phyloP scores from a whole-genome alignment of 2,797 vertebrate genomes.

The Octomys mimax region DNA sequence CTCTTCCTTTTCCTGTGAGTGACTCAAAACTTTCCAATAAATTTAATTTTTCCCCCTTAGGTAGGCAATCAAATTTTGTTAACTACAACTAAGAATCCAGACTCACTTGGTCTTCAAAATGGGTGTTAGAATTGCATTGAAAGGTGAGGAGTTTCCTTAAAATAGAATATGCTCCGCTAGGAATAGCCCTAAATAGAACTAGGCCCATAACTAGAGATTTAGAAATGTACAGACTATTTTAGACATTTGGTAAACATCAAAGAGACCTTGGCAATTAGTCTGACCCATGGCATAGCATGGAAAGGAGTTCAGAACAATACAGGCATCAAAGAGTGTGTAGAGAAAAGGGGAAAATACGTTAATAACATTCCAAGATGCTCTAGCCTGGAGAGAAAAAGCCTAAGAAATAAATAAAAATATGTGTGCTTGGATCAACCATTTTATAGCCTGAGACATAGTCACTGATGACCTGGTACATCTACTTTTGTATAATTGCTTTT shows the following conservation, averaged over 20 bases:
- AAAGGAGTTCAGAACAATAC: not conserved
- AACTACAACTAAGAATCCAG: not conserved
- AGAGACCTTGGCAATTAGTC: not conserved
- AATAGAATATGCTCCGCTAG: constrained; percentile 4
- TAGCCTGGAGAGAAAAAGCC: not conserved
- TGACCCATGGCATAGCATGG: no score
- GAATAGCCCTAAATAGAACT: not conserved
- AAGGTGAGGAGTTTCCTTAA: not conserved
- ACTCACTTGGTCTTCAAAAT: not conserved
- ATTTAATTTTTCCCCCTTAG: not conserved
- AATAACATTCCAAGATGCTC: not conserved
- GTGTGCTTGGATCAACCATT: not conserved
- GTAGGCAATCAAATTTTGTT: not conserved
- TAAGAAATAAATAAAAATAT: not conserved
- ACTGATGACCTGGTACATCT: not conserved
- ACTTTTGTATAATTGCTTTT: not conserved
- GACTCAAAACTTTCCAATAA: not conserved
- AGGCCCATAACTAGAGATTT: not conserved
- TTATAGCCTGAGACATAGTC: constrained; percentile 14
- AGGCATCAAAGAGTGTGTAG: not conserved
- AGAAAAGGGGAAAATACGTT: not conserved
- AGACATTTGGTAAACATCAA: not conserved
- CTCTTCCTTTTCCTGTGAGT: not conserved
- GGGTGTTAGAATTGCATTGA: not conserved
- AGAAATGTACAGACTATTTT: not conserved